Conservation (phyloP, 2,113 vertebrate genomes). For the Echinops telfairi region DNA sequence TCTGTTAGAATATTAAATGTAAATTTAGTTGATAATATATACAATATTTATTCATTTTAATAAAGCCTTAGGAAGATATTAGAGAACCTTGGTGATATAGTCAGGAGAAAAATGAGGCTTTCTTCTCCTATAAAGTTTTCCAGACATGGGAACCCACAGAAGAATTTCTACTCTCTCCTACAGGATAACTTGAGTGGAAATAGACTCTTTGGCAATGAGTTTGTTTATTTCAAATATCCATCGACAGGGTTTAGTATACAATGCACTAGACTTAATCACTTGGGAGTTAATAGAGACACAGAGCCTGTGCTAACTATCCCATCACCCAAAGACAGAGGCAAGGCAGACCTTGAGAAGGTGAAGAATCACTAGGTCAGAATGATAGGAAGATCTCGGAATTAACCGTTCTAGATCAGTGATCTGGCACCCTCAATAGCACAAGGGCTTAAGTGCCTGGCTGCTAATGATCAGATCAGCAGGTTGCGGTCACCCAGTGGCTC, state of each 20-base stretch:
- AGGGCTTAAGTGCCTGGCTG: not conserved
- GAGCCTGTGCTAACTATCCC: not conserved
- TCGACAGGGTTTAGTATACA: not conserved
- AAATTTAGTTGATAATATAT: not conserved
- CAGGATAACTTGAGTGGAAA: too few relatives aligned
- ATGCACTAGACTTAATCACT: not conserved
- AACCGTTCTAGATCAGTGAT: not conserved
- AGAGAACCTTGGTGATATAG: not conserved
- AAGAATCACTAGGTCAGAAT: too few relatives aligned
- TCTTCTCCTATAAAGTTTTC: too few relatives aligned
- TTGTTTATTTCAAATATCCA: constrained; percentile 26
- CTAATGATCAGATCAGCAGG: not conserved
- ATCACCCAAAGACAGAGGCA: not conserved
- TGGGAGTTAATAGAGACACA: not conserved
- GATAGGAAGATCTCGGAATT: too few relatives aligned
- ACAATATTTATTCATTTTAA: too few relatives aligned
- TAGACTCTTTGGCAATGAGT: too few relatives aligned
- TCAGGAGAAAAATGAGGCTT: too few relatives aligned
- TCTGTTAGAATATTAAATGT: not conserved
- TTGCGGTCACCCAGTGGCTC: not conserved
- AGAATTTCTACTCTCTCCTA: too few relatives aligned
- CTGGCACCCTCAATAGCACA: not conserved
- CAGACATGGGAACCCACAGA: too few relatives aligned
- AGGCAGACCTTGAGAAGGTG: not conserved
- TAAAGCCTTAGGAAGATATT: not conserved